Evolutionary conservation across 2,113 vertebrate species (phyloP).

Genomic region (Lophotis ruficrista): DNA sequence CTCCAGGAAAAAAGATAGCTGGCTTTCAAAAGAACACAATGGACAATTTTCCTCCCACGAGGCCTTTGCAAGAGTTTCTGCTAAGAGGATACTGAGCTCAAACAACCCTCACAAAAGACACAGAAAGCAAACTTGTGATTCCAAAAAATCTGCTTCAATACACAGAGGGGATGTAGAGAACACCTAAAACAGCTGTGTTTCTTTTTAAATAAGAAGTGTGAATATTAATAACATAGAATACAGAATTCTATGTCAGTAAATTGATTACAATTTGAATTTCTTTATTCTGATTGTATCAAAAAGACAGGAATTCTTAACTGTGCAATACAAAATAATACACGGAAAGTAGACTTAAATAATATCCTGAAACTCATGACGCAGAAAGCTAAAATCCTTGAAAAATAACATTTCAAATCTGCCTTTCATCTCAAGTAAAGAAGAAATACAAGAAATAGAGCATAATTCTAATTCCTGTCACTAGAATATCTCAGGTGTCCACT

Average conservation of each 20-base stretch:
- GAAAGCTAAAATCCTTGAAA: neutral
- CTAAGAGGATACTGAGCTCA: slow-evolving; percentile 24
- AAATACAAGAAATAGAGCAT: neutral
- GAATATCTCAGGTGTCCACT: neutral
- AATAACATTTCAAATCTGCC: neutral
- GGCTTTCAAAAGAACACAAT: slow-evolving; percentile 55
- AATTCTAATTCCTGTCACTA: neutral
- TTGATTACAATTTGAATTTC: neutral
- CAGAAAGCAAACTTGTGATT: neutral
- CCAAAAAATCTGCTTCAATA: neutral
- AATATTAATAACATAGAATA: neutral
- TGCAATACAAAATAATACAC: neutral
- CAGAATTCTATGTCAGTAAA: neutral
- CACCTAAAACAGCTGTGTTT: neutral
- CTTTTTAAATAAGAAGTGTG: neutral
- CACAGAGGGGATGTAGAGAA: neutral
- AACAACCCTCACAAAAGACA: neutral
- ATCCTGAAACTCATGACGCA: neutral
- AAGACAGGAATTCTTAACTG: neutral
- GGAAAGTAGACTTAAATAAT: neutral
- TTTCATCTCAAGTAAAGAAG: neutral
- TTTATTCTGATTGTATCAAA: neutral
- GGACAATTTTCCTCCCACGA: slow-evolving; percentile 31
- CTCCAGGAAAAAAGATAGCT: slow-evolving; percentile 41
- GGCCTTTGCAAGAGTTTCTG: slow-evolving; percentile 19